Conservation (phyloP, 2,888 invertebrate species). For the Ormyrus rosae region DNA sequence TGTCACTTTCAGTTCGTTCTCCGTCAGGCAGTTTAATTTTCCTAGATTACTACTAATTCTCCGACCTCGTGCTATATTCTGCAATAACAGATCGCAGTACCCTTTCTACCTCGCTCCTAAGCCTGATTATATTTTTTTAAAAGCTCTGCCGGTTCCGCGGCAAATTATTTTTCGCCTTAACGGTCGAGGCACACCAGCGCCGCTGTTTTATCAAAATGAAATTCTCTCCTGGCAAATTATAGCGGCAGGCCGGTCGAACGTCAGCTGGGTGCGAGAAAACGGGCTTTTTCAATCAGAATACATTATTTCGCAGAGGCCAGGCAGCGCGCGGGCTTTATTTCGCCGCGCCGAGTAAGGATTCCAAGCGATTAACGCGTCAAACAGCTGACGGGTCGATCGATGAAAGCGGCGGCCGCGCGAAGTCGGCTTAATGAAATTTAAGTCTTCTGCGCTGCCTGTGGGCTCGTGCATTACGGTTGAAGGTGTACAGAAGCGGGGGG, state of each 20-base stretch:
- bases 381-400: slow-evolving; percentile 51
- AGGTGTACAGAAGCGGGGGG: neutral
- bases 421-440: slow-evolving; percentile 54
- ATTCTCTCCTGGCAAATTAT: neutral
- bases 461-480: neutral
- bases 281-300: slow-evolving; percentile 34
- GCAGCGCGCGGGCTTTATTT: slow-evolving; percentile 37
- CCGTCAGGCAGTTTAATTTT: slow-evolving; percentile 34
- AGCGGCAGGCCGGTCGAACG: neutral
- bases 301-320: slow-evolving; percentile 23
- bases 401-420: slow-evolving; percentile 30
- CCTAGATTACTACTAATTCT: slow-evolving; percentile 10
- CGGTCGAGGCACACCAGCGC: neutral
- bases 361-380: slow-evolving; percentile 52
- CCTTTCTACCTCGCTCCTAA: neutral
- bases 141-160: neutral
- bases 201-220: slow-evolving; percentile 13
- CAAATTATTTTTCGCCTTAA: neutral
- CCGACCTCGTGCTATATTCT: neutral
- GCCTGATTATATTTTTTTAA: slow-evolving; percentile 14
- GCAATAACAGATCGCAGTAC: slow-evolving; percentile 6
- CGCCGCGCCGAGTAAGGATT: slow-evolving; percentile 42
- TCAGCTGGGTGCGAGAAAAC: slow-evolving; percentile 18
- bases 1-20: slow-evolving; percentile 52
- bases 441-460: slow-evolving; percentile 20